Evolutionary conservation across 1,140 invertebrate genomes (phyloP).

Genomic region (Eumeta japonica): DNA sequence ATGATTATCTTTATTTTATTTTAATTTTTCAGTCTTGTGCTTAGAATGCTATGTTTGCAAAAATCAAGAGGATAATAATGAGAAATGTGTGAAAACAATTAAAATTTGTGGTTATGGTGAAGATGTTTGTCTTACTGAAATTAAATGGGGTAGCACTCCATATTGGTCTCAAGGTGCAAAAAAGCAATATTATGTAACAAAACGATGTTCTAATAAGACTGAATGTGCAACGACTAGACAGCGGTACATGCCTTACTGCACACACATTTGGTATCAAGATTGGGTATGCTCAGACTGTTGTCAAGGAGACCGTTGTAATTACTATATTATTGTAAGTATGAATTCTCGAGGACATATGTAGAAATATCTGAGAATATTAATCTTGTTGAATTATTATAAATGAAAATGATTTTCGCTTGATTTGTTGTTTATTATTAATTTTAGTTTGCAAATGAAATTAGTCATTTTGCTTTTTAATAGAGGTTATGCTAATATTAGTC

Average conservation of each 20-base stretch:
- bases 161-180: conserved; percentile 92
- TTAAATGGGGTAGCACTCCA: conserved; percentile 89
- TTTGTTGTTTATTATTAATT: too few relatives aligned
- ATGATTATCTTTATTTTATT: too few relatives aligned
- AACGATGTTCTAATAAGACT: conserved; percentile 80
- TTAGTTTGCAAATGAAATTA: too few relatives aligned
- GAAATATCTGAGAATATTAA: too few relatives aligned
- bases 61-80: conserved; percentile 87
- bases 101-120: conserved; percentile 84
- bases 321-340: conserved; percentile 91
- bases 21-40: conserved; percentile 62
- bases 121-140: conserved; percentile 86
- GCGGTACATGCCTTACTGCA: conserved; percentile 76
- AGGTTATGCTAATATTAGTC: too few relatives aligned
- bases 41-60: conserved; percentile 95
- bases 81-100: conserved; percentile 91
- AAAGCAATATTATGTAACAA: conserved; percentile 93
- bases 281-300: conserved; percentile 98
- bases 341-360: too few relatives aligned
- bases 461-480: too few relatives aligned
- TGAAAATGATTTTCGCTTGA: too few relatives aligned
- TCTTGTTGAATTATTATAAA: too few relatives aligned
- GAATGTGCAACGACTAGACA: conserved; percentile 72
- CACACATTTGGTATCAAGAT: conserved; percentile 96
- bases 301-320: conserved; percentile 94